Evolutionary conservation across 2,797 vertebrate genomes (phyloP), one percentile per base, ranked within the genome.

Genomic region (Arremon brunneinucha): DNA sequence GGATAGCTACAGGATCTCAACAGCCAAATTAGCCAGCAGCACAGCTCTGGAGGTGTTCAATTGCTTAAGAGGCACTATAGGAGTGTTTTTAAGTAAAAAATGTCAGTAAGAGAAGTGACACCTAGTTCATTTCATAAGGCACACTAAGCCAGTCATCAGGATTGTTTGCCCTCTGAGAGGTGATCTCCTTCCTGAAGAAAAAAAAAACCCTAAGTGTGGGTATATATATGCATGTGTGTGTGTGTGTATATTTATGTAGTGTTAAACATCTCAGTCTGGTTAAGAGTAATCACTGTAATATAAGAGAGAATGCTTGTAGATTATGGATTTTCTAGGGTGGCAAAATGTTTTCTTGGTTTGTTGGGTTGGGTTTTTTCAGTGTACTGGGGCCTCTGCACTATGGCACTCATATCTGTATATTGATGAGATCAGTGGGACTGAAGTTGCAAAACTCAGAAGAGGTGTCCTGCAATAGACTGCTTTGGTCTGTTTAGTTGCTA

Each of bases 191-290:
- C 30, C 65, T 26, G 60, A 74, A 30, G 3, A 2, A 28, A 46
- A 27, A 27, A 27, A 27, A 22, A 8, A 0, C 6, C 13, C 6
- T 16, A 9, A 30, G 17, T 68, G 14, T 37, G 41, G 35, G 0
- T 67, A 5, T 30, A 1, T 14, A 0, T 53, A 1, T 14, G 2
- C 24, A 1, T 41, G n/a, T n/a, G 0, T 43, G 0, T 56, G 0
- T 52, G 0, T 64, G 5, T 30, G 2, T 24, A 6, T 32, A 1
- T 14, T 1, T 63, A 1, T 17, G 2, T 30, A 3, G 11, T 43
- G 28, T 18, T 75, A 30, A 32, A 49, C 1, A 3, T 34, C 22
- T 82, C 26, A 34, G 4, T 83, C 65, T 69, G 12, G 59, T 12
- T 47, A 63, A 56, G 28, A 44, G 11, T 56, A 76, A 64, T 60